phyloP scores from a whole-genome alignment of 2,888 invertebrate species.

The Branchellion lobata region DNA sequence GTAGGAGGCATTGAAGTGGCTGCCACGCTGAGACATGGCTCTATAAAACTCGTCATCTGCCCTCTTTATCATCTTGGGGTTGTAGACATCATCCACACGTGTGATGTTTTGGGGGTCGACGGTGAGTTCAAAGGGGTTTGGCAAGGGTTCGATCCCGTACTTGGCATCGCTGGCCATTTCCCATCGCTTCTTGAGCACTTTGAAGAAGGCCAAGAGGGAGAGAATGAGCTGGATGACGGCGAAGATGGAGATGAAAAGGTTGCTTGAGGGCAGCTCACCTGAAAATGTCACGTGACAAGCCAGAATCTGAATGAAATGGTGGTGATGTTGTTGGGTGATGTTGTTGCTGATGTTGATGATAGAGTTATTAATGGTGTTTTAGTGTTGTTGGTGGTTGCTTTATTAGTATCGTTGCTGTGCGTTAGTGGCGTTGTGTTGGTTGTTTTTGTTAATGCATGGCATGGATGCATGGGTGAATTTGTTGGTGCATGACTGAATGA shows the following conservation, averaged over 20 bases:
- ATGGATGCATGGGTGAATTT: no score
- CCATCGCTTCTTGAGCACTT: not conserved
- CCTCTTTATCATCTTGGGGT: not conserved
- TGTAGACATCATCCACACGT: not conserved
- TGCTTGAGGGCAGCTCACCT: not conserved
- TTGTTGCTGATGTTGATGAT: no score
- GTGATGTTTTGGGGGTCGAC: not conserved
- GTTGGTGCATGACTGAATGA: no score
- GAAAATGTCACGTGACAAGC: not conserved
- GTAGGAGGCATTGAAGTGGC: not conserved
- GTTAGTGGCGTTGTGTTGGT: no score
- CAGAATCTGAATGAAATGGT: not conserved
- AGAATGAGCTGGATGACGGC: not conserved
- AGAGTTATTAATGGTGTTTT: no score
- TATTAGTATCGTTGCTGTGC: no score
- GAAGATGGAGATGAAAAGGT: conserved; percentile 1
- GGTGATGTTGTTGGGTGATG: no score
- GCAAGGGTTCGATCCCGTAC: conserved; percentile 10
- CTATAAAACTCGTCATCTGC: not conserved
- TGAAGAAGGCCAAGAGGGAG: not conserved
- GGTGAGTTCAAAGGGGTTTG: not conserved
- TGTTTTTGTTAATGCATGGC: no score
- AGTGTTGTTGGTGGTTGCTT: no score
- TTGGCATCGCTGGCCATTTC: not conserved
- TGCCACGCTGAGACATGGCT: not conserved